These are phyloP conservation scores for Doryteuthis pealeii DNA, from an alignment of 1,140 invertebrate genomes.

Conservation along the genomic window DNA sequence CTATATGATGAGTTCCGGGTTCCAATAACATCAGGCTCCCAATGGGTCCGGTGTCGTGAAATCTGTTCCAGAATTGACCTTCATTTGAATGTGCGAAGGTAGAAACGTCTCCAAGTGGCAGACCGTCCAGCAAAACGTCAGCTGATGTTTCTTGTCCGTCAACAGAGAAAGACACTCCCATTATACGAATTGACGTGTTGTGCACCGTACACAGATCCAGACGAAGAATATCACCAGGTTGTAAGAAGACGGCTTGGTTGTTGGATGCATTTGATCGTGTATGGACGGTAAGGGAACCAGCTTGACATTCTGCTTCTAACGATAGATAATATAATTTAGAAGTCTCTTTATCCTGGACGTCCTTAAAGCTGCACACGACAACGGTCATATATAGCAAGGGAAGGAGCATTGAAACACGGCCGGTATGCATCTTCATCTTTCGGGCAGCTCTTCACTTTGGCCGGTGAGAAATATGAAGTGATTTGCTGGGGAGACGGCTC, in stretches of 20 bases:
- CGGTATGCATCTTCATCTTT: too few species aligned
- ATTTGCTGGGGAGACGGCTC: too few species aligned
- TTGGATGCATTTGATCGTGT: slow-evolving; percentile 20
- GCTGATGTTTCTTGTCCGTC: slow-evolving; percentile 22
- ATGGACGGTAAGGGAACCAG: slow-evolving; percentile 17
- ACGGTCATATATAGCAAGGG: too few species aligned
- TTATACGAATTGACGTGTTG: slow-evolving; percentile 24
- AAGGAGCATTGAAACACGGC: too few species aligned
- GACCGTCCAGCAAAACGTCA: slow-evolving; percentile 23
- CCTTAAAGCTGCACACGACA: too few species aligned
- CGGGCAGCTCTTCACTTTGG: too few species aligned
- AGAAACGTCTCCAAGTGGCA: slow-evolving; percentile 27
- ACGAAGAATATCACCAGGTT: slow-evolving; percentile 18
- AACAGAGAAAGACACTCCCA: slow-evolving; percentile 29
- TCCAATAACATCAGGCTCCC: neutral
- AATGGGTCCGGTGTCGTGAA: slow-evolving; percentile 16
- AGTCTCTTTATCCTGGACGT: too few species aligned
- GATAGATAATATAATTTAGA: too few species aligned
- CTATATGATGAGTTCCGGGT: neutral
- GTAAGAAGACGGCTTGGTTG: slow-evolving; percentile 24
- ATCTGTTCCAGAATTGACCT: slow-evolving; percentile 22
- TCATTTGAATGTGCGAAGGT: slow-evolving; percentile 10
- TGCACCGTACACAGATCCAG: slow-evolving; percentile 32
- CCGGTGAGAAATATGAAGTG: too few species aligned
- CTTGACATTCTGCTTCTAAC: slow-evolving; percentile 12